A percentile compares a stretch with the other conserved stretches of the same genome.
Conservation (phyloP, 2,888 invertebrate genomes). For the Synanthedon myopaeformis region DNA sequence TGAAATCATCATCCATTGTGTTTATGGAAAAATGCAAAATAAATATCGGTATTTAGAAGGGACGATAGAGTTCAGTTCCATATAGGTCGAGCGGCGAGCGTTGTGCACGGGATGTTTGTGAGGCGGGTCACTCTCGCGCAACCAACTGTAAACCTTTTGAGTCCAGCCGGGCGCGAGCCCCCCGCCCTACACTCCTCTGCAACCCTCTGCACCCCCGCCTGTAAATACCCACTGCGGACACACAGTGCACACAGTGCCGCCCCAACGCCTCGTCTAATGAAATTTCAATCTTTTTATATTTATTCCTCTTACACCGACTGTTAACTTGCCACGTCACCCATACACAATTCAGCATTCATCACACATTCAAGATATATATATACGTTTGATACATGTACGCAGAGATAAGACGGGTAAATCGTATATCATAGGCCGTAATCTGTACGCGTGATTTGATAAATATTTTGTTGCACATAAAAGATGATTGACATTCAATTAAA, state of each 20-base stretch:
- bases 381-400: neutral
- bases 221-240: conserved; percentile 50
- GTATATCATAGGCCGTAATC: conserved; percentile 7
- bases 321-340: conserved; percentile 20
- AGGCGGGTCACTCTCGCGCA: conserved; percentile 69
- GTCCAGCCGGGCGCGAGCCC: conserved; percentile 51
- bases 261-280: conserved; percentile 66
- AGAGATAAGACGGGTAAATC: conserved; percentile 2
- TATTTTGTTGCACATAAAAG: neutral
- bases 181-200: conserved; percentile 18
- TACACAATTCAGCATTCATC: conserved; percentile 23
- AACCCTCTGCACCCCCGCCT: conserved; percentile 15
- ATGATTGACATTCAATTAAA: neutral
- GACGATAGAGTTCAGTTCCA: conserved; percentile 36
- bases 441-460: conserved; percentile 5
- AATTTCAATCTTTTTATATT: conserved; percentile 61
- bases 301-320: conserved; percentile 19
- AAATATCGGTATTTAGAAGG: conserved; percentile 20
- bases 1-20: neutral
- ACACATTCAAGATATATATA: neutral
- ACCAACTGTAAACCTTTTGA: conserved; percentile 68
- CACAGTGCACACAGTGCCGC: conserved; percentile 59
- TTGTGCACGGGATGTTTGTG: conserved; percentile 48
- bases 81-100: conserved; percentile 35
- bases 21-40: conserved; percentile 6